These are phyloP conservation scores for Acleris sparsana DNA, from an alignment of 2,888 invertebrate genomes.

Conservation along the genomic window DNA sequence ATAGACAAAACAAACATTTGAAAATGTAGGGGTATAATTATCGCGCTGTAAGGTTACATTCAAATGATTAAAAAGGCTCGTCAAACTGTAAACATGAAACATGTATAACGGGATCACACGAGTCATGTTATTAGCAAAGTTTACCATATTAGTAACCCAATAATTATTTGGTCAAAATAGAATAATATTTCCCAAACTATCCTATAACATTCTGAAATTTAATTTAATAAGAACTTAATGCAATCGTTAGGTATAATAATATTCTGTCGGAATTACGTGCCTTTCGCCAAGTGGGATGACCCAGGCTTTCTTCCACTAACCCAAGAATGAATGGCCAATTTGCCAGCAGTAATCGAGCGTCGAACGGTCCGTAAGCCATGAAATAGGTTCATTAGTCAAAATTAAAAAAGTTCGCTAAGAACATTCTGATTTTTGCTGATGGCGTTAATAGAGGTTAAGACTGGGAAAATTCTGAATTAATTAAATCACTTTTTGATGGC, in stretches of 20 bases:
- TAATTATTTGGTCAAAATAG: too few relatives aligned
- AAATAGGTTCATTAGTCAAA: constrained; percentile 65
- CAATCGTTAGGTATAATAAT: constrained; percentile 12
- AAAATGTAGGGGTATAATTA: too few relatives aligned
- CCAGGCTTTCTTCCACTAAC: constrained; percentile 44
- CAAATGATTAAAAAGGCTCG: too few relatives aligned
- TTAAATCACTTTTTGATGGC: too few relatives aligned
- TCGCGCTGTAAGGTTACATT: too few relatives aligned
- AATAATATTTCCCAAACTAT: neutral
- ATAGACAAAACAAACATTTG: too few relatives aligned
- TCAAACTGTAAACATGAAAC: too few relatives aligned
- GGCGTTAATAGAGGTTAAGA: constrained; percentile 1
- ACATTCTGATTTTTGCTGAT: constrained; percentile 7
- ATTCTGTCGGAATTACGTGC: constrained; percentile 48
- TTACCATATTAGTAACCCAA: too few relatives aligned
- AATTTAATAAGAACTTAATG: constrained; percentile 28
- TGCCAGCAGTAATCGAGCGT: constrained; percentile 73
- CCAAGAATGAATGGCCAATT: constrained; percentile 75
- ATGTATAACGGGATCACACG: too few relatives aligned
- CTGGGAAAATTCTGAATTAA: neutral
- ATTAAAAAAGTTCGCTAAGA: constrained; percentile 26
- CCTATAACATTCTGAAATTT: constrained; percentile 9
- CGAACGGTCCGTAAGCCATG: constrained; percentile 72
- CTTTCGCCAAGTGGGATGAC: constrained; percentile 56
- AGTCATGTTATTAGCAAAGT: too few relatives aligned